Evolutionary conservation across 37 sponge, comb jelly and placozoan genomes (phyloP), one percentile per base, ranked within the genome.

Genomic region (Tethya wilhelma): DNA sequence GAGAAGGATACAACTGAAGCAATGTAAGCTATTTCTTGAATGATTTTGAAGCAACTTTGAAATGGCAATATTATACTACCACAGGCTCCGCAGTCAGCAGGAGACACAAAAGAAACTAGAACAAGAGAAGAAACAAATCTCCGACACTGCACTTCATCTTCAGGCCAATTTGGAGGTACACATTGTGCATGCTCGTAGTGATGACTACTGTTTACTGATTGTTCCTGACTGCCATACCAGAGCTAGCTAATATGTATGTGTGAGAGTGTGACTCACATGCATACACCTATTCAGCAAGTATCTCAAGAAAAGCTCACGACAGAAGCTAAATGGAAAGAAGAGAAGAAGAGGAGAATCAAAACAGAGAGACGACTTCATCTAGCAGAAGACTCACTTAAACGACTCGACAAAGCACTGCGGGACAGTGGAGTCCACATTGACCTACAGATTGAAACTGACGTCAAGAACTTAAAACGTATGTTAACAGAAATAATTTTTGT

Each of bases 391-490:
- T 95, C 98, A 4, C 94, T 98, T 37, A 95, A 93, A 71, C 68
- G 98, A 74, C 66, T 98, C 32, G 98, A 98, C 75, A 86, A 62
- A 71, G 98, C 98, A 17, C 84, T 98, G 62, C 84, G 71, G 59
- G 98, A 98, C 44, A 94, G 96, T 67, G 98, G 98, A 40, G 81
- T 98, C 23, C 88, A 91, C 64, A 88, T 98, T 42, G 97, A 95
- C 65, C 37, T 98, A 4, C 90, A 95, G 63, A 87, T 98, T 63
- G 98, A 98, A 64, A 87, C 94, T 30, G 98, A 98, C 81, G 96
- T 98, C 49, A 87, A 73, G 49, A 93, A 93, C 62, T 76, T 98
- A 14, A 92, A 77, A 93, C 56, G 98, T 96, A 58, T 66, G 76
- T 53, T 59, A 7, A 59, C 25, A n/a, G n/a, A n/a, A n/a, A n/a